Percentiles rank a stretch among this genome's conserved stretches.
phyloP scores from a whole-genome alignment of 2,888 invertebrate species.

The Oeneis ivallda region DNA sequence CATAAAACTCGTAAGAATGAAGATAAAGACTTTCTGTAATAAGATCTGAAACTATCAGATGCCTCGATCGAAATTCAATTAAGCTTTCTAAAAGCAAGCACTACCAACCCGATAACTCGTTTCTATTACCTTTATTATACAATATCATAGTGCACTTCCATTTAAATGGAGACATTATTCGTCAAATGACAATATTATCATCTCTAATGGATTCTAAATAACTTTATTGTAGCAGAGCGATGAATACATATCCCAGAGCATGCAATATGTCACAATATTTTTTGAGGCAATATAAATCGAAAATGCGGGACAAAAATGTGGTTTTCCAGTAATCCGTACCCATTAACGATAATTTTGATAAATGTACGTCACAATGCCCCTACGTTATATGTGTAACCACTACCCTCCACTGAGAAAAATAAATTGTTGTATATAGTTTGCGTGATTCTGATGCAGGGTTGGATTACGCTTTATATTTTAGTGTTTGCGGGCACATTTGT shows the following conservation, averaged over 20 bases:
- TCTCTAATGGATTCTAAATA: slow-evolving; percentile 6
- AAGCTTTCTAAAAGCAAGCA: neutral
- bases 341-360: slow-evolving; percentile 26
- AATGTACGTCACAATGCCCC: slow-evolving; percentile 19
- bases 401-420: slow-evolving; percentile 14
- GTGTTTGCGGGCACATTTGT: no score
- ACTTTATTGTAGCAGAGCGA: neutral
- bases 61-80: neutral
- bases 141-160: neutral
- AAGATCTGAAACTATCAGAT: neutral
- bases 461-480: neutral
- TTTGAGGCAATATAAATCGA: neutral
- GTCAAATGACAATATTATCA: neutral
- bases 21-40: neutral
- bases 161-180: neutral
- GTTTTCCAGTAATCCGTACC: slow-evolving; percentile 10
- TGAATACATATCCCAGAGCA: neutral
- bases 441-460: slow-evolving; percentile 25
- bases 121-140: neutral
- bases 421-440: slow-evolving; percentile 6
- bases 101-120: neutral
- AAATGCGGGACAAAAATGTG: neutral
- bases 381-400: slow-evolving; percentile 11
- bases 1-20: no score
- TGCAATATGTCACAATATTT: neutral